Base-by-base conservation (phyloP, 2,797 vertebrate species). In the Cryptoprocta ferox region DNA sequence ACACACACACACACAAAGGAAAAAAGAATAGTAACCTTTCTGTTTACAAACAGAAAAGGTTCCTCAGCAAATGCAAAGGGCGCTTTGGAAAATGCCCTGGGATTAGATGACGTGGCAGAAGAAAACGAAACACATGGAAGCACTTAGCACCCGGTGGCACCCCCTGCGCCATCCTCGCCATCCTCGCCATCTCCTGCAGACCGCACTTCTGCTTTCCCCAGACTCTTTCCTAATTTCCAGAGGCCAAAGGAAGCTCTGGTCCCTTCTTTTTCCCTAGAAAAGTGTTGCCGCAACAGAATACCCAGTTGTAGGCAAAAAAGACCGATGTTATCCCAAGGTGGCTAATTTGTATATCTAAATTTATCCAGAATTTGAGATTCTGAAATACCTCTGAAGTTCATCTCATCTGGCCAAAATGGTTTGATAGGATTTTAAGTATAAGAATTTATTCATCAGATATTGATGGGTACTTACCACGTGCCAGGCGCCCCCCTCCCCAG, bases 111-210 rank as follows among this genome's bases (percentile, higher is more conserved):
- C 32, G 6, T 6, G 18, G 45, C 30, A 75, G 71, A 39, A 63
- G 85, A 59, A 75, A 83, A 7, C 1, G 2, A 6, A 66, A 32
- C 26, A 0, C 2, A 1, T 35, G 13, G 59, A 26, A 19, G 45
- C 6, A 1, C 32, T 26, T 19, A 0, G 15, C 4, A 0, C 48
- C n/a, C 0, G 2, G 2, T 1, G 35, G 59, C 7, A 0, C 26
- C 30, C 30, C 1, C 9, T 48, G 14, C 24, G 26, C 39, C 30
- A 32, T 48, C 11, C 80, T 4, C 24, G 26, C 39, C 30, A 32
- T 48, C 11, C 80, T 4, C 6, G 82, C 24, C 1, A 0, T 42
- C 32, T 37, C 37, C 65, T 76, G 0, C 32, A 75, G 2, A 18
- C 16, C 24, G n/a, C 15, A 5, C 15, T 91, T 97, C 76, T 91